Percentiles rank a stretch among this genome's conserved stretches.
phyloP scores from a whole-genome alignment of 2,888 invertebrate species.

The Candidula unifasciata region DNA sequence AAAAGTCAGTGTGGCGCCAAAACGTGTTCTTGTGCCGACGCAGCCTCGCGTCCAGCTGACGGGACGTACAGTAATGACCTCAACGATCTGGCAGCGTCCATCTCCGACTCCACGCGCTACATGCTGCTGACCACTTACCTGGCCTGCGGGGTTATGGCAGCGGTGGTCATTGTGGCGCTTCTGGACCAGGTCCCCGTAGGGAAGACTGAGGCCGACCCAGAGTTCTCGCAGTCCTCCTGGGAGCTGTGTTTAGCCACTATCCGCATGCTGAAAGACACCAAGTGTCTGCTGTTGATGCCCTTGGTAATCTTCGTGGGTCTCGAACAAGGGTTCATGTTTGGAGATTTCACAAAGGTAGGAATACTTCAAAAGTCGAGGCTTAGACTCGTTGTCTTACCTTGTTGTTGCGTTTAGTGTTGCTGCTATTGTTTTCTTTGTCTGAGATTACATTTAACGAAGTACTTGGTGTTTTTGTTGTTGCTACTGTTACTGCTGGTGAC shows the following conservation, averaged over 20 bases:
- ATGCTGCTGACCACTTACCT: conserved; percentile 72
- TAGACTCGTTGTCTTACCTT: too few species aligned
- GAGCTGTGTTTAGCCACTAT: conserved; percentile 70
- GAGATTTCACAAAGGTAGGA: conserved; percentile 76
- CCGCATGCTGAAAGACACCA: conserved; percentile 71
- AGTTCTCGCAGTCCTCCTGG: conserved; percentile 62
- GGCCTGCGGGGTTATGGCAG: conserved; percentile 71
- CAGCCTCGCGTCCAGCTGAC: conserved; percentile 50
- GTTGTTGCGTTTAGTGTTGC: too few species aligned
- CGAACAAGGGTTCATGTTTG: conserved; percentile 75
- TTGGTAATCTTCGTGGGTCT: conserved; percentile 74
- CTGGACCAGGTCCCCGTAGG: conserved; percentile 67
- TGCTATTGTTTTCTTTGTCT: too few species aligned
- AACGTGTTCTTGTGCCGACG: conserved; percentile 40
- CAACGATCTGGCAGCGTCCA: conserved; percentile 52
- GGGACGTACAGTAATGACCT: conserved; percentile 52
- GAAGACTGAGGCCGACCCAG: conserved; percentile 59
- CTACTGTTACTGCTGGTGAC: too few species aligned
- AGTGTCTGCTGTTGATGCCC: conserved; percentile 72
- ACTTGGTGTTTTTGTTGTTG: too few species aligned
- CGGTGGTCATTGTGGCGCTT: conserved; percentile 66
- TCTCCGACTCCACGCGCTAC: conserved; percentile 65
- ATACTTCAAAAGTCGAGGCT: too few species aligned
- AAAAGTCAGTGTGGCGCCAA: conserved; percentile 46
- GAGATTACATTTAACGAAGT: too few species aligned